Evolutionary conservation across 2,888 invertebrate genomes (phyloP).

Genomic region (Drosophila basisetae): DNA sequence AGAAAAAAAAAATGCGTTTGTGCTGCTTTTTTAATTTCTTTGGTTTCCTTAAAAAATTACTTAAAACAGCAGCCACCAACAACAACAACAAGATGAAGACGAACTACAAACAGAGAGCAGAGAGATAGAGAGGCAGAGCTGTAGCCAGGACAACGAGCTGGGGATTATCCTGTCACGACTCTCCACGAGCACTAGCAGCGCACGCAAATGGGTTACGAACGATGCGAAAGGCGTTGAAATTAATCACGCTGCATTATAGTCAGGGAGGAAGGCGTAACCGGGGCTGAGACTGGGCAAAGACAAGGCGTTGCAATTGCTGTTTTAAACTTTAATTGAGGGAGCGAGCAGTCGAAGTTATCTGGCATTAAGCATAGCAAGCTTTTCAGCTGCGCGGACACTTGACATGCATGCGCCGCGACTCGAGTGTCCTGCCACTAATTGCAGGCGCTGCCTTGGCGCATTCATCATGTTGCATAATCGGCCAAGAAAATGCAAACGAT

Average conservation of each 20-base stretch:
- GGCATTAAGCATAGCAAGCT: constrained; percentile 39
- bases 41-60: constrained; percentile 72
- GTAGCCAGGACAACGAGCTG: constrained; percentile 47
- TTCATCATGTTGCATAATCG: constrained; percentile 65
- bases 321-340: constrained; percentile 45
- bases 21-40: constrained; percentile 62
- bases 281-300: background rate
- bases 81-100: background rate
- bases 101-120: constrained; percentile 8
- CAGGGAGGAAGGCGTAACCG: constrained; percentile 11
- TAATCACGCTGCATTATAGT: constrained; percentile 67
- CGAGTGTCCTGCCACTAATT: constrained; percentile 61
- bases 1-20: too few species aligned
- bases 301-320: constrained; percentile 34
- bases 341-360: constrained; percentile 16
- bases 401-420: constrained; percentile 34
- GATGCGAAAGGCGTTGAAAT: constrained; percentile 61
- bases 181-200: constrained; percentile 35
- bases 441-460: constrained; percentile 58
- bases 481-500: constrained; percentile 69
- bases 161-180: constrained; percentile 73
- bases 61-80: constrained; percentile 48
- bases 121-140: background rate
- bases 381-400: constrained; percentile 41
- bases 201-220: constrained; percentile 65